These are phyloP conservation scores for Bambusicola thoracicus DNA, from an alignment of 2,113 vertebrate genomes.

Conservation along the genomic window DNA sequence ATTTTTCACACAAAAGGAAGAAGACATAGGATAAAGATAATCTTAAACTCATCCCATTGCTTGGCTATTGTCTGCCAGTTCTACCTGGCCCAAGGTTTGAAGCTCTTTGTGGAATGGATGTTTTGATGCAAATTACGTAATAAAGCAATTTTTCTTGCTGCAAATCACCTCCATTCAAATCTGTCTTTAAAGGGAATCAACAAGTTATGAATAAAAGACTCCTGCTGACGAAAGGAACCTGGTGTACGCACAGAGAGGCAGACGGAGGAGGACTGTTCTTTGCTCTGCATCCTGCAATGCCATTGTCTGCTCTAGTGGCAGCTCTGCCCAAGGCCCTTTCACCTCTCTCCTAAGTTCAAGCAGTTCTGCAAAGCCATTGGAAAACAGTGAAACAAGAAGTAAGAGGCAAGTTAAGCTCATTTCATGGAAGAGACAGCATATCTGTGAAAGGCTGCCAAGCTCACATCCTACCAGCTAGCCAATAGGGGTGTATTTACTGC, in stretches of 20 bases:
- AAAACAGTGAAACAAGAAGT: neutral
- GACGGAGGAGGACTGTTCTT: neutral
- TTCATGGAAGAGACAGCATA: neutral
- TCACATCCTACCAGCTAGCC: neutral
- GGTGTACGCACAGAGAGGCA: neutral
- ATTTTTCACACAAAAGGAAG: neutral
- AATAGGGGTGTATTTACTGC: fast-evolving
- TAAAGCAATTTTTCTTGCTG: neutral
- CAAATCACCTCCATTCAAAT: neutral
- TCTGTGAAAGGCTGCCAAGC: neutral
- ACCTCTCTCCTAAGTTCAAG: neutral
- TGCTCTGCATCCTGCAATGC: neutral
- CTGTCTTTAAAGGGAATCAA: neutral
- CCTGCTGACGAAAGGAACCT: neutral
- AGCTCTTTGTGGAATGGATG: neutral
- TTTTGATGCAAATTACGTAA: neutral
- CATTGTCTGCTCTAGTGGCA: fast-evolving
- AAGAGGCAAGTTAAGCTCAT: neutral
- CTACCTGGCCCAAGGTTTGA: neutral
- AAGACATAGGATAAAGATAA: neutral
- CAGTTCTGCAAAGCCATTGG: neutral
- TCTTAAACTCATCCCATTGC: neutral
- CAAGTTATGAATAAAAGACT: neutral
- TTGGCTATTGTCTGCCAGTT: neutral
- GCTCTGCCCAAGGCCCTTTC: neutral